Conservation (phyloP, 2,113 vertebrate genomes). For the Ciconia maguari region DNA sequence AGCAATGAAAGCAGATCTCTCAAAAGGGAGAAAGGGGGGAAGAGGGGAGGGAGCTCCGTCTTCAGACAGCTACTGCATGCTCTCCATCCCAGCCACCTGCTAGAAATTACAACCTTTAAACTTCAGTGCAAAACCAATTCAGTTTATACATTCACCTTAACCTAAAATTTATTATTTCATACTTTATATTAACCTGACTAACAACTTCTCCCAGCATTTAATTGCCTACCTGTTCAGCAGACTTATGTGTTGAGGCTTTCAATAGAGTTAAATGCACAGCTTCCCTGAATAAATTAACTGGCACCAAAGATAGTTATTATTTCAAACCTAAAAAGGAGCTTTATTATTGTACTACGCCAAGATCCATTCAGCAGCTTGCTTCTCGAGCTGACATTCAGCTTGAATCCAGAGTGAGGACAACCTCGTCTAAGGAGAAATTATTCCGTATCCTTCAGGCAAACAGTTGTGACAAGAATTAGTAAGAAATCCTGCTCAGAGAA, state of each 20-base stretch:
- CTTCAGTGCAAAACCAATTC: constrained; percentile 54
- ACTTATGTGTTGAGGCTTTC: constrained; percentile 37
- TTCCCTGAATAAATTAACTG: constrained; percentile 37
- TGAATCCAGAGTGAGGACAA: background rate
- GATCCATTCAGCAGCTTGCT: background rate
- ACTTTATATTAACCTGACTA: background rate
- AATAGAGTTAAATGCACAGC: constrained; percentile 23
- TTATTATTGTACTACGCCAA: background rate
- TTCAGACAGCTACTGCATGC: background rate
- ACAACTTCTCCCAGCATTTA: constrained; percentile 44
- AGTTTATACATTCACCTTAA: background rate
- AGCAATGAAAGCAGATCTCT: constrained; percentile 6
- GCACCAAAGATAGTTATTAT: constrained; percentile 28
- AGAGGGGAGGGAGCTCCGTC: background rate
- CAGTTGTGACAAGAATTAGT: constrained; percentile 33
- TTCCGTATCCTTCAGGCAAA: constrained; percentile 27
- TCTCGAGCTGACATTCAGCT: background rate
- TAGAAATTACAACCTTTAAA: constrained; percentile 58
- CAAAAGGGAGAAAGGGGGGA: background rate
- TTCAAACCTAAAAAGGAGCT: constrained; percentile 19
- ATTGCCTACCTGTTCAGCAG: constrained; percentile 31
- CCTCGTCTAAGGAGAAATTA: constrained; percentile 30
- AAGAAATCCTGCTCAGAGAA: constrained; percentile 31
- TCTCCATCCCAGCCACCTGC: constrained; percentile 57
- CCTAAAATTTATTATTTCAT: constrained; percentile 54